Percentiles rank a stretch among this genome's conserved stretches.
Evolutionary conservation across 2,113 vertebrate species (phyloP).

Genomic region (Spizaetus ornatus): DNA sequence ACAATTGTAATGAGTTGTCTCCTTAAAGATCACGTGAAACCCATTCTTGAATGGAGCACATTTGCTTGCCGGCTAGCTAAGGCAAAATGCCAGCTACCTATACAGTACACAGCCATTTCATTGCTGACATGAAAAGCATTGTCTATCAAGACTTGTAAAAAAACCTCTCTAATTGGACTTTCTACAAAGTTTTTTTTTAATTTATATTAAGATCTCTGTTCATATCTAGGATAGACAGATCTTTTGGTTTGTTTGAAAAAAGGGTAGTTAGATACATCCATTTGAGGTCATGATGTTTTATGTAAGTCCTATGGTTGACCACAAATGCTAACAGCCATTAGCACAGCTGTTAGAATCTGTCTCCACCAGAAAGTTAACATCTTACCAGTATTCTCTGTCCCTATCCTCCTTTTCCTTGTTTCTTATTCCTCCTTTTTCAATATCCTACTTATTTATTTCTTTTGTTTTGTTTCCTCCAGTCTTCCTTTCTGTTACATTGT

Average conservation of each 20-base stretch:
- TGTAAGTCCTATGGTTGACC: neutral
- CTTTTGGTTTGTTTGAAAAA: neutral
- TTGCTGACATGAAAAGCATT: neutral
- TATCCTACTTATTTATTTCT: neutral
- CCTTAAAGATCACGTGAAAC: neutral
- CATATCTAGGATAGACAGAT: neutral
- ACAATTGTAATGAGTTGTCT: neutral
- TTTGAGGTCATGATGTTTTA: neutral
- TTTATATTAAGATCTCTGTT: neutral
- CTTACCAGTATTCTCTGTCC: neutral
- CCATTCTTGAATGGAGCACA: too few species aligned
- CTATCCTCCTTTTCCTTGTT: neutral
- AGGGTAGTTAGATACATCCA: neutral
- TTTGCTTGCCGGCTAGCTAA: neutral
- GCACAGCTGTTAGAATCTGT: neutral
- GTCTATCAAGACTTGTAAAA: neutral
- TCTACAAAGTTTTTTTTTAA: neutral
- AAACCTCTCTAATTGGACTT: neutral
- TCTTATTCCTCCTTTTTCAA: neutral
- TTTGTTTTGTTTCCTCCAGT: neutral
- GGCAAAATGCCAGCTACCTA: neutral
- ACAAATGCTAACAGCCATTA: neutral
- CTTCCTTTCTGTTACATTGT: neutral
- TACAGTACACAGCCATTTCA: neutral
- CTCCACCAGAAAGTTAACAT: neutral